These are phyloP conservation scores for Muraenolepis orangiensis DNA, from an alignment of 2,797 vertebrate genomes.

Conservation along the genomic window DNA sequence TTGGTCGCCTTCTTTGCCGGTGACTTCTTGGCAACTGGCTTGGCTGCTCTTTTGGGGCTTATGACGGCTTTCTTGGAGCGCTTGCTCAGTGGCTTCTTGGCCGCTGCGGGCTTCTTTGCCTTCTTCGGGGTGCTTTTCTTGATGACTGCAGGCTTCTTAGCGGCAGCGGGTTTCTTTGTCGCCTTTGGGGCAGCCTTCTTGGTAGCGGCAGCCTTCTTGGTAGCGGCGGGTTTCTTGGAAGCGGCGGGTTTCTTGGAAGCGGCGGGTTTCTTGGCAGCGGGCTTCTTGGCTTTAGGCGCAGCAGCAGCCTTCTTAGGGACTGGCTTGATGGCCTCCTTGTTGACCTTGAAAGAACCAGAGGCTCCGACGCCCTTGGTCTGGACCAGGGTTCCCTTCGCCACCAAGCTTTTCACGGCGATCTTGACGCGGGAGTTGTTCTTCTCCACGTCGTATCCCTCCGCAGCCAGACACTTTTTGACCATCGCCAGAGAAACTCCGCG, in stretches of 20 bases:
- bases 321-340: slow-evolving; percentile 25
- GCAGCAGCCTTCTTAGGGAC: not conserved
- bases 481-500: slow-evolving; percentile 4
- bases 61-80: too few species aligned
- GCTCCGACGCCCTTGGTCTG: slow-evolving; percentile 6
- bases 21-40: too few species aligned
- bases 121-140: too few species aligned
- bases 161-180: too few species aligned
- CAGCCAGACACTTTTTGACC: not conserved
- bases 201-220: too few species aligned
- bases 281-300: slow-evolving; percentile 1
- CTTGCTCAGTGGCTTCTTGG: not conserved
- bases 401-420: slow-evolving; percentile 63
- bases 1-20: too few species aligned
- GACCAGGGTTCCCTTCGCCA: not conserved
- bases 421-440: slow-evolving; percentile 76
- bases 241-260: not conserved
- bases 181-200: too few species aligned
- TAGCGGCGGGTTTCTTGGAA: not conserved
- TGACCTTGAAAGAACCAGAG: not conserved
- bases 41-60: too few species aligned
- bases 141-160: not conserved
- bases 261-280: slow-evolving; percentile 4
- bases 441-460: slow-evolving; percentile 32
- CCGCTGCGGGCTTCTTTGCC: not conserved